Percentiles rank a stretch among this genome's conserved stretches.
phyloP scores from a whole-genome alignment of 1,140 invertebrate genomes.

The Hypothenemus hampei region DNA sequence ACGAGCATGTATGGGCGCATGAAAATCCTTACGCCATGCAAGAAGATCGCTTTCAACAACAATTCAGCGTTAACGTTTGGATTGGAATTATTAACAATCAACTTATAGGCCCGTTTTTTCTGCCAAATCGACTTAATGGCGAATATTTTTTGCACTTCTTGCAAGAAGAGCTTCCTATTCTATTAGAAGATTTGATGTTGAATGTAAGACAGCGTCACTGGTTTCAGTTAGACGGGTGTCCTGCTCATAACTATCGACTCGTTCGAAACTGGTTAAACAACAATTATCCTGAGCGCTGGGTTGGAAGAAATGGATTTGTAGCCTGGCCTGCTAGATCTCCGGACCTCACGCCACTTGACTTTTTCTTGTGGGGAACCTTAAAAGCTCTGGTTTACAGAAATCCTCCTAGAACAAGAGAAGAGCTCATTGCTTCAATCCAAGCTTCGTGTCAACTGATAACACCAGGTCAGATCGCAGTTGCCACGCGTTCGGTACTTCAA shows the following conservation, averaged over 20 bases:
- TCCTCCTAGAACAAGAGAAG: not conserved
- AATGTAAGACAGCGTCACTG: not conserved
- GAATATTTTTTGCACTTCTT: conserved; percentile 9
- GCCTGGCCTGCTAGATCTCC: conserved; percentile 45
- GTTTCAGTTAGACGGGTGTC: conserved; percentile 2
- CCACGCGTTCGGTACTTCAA: not conserved
- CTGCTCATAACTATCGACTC: not conserved
- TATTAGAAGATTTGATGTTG: conserved; percentile 6
- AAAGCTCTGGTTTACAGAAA: conserved; percentile 37
- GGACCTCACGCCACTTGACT: conserved; percentile 45
- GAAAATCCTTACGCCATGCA: not conserved
- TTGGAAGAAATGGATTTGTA: conserved; percentile 42
- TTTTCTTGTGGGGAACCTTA: conserved; percentile 44
- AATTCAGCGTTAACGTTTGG: conserved; percentile 8
- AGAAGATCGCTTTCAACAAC: not conserved
- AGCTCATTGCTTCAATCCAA: not conserved
- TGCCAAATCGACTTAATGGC: not conserved
- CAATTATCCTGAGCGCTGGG: conserved; percentile 32
- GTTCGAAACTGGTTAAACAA: conserved; percentile 2
- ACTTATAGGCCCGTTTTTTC: conserved; percentile 3
- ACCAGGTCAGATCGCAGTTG: not conserved
- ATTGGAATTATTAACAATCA: conserved; percentile 6
- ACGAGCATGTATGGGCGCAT: not conserved
- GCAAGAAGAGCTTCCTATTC: not conserved
- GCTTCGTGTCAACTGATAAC: conserved; percentile 1